Percentiles rank a stretch among this genome's conserved stretches.
Evolutionary conservation across 2,113 vertebrate genomes (phyloP).

Genomic region (Orycteropus afer): DNA sequence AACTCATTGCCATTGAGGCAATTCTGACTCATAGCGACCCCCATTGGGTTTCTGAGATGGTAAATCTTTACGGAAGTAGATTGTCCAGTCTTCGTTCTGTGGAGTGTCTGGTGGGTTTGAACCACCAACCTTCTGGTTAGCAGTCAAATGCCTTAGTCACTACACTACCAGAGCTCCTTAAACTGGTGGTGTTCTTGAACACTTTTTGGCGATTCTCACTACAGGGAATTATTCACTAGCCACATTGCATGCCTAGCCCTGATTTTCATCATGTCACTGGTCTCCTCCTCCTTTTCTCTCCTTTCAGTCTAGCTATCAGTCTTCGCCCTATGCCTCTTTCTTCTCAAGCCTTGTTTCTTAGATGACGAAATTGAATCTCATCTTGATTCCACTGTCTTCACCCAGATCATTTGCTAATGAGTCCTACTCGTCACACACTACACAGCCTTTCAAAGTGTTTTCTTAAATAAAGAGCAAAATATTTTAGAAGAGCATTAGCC

Average conservation of each 20-base stretch:
- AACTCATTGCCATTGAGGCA: no score
- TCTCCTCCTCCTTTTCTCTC: background rate
- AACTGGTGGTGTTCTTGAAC: background rate
- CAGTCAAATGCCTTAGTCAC: no score
- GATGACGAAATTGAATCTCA: background rate
- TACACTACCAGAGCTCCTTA: no score
- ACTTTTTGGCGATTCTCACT: background rate
- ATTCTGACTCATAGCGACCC: no score
- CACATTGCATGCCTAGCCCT: rapidly evolving
- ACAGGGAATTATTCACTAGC: background rate
- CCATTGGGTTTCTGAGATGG: no score
- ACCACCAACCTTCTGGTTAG: no score
- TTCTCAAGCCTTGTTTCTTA: background rate
- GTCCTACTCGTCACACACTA: background rate
- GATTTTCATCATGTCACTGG: background rate
- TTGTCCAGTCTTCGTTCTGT: no score
- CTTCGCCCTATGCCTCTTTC: background rate
- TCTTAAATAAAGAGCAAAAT: background rate
- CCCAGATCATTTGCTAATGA: background rate
- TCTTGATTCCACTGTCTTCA: background rate
- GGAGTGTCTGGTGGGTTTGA: no score
- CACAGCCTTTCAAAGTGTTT: background rate
- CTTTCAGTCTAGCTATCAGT: background rate
- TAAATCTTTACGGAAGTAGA: no score
- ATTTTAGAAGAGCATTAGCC: background rate